These are phyloP conservation scores for Manacus vitellinus DNA, from an alignment of 2,113 vertebrate species.

Conservation along the genomic window DNA sequence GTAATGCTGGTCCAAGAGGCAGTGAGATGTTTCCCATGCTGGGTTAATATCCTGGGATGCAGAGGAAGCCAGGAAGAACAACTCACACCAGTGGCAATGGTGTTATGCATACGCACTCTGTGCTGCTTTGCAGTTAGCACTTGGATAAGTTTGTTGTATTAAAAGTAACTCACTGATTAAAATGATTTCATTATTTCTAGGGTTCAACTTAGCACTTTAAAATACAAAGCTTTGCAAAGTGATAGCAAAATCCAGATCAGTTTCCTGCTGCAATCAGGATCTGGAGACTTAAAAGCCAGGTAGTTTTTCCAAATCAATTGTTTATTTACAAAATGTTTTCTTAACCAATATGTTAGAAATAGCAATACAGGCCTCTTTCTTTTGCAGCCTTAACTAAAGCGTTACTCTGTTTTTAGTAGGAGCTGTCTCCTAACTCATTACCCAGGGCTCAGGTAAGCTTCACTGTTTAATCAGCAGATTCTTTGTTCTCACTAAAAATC, in stretches of 20 bases:
- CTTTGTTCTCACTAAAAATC: background rate
- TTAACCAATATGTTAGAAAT: background rate
- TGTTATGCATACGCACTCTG: background rate
- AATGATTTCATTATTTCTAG: background rate
- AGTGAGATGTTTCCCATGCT: background rate
- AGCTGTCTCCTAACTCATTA: background rate
- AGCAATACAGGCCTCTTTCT: background rate
- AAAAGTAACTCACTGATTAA: constrained; percentile 37
- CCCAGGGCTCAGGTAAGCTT: background rate
- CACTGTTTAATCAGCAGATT: background rate
- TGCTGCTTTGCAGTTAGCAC: background rate
- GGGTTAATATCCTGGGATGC: constrained; percentile 32
- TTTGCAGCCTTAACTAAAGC: background rate
- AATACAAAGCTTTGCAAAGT: background rate
- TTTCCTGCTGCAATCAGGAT: background rate
- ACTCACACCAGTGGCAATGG: background rate
- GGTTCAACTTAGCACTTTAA: background rate
- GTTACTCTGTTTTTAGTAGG: background rate
- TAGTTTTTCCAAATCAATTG: background rate
- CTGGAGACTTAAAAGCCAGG: background rate
- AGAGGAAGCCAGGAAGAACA: constrained; percentile 28
- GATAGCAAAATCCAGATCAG: background rate
- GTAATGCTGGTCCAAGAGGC: background rate
- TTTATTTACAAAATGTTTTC: background rate
- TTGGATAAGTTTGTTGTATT: background rate